Evolutionary conservation across 1,140 invertebrate genomes (phyloP).

Genomic region (Aphelinus certus): DNA sequence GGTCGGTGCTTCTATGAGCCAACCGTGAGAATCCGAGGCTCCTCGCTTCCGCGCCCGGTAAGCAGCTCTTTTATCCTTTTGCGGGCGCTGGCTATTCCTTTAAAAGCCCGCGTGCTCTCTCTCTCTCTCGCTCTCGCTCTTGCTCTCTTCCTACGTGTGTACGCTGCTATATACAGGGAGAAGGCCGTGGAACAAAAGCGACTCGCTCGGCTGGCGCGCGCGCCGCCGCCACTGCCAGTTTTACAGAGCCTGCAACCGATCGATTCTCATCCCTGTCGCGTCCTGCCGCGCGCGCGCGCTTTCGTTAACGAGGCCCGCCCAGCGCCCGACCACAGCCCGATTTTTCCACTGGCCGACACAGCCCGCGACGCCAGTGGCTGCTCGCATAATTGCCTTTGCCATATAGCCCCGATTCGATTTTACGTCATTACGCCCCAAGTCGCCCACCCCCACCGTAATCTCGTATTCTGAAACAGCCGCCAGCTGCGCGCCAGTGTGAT

Average conservation of each 20-base stretch:
- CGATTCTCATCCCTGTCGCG: no score
- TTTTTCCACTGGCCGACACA: constrained; percentile 11
- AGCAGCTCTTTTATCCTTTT: constrained; percentile 14
- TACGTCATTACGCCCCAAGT: constrained; percentile 15
- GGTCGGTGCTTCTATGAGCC: constrained; percentile 27
- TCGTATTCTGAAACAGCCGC: constrained; percentile 8
- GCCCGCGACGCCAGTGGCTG: no score
- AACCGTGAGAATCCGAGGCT: constrained; percentile 43
- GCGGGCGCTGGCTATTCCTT: constrained; percentile 21
- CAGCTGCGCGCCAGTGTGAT: neutral
- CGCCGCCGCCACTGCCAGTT: no score
- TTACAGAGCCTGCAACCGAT: no score
- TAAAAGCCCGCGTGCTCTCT: neutral
- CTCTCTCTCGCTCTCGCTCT: no score
- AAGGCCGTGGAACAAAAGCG: no score
- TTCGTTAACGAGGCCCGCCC: constrained; percentile 7
- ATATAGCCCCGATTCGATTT: constrained; percentile 27
- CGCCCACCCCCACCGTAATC: no score
- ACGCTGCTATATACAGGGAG: no score
- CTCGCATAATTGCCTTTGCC: constrained; percentile 27
- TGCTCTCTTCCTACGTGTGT: no score
- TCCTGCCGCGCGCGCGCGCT: neutral
- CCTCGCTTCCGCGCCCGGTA: constrained; percentile 26
- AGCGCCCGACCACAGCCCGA: constrained; percentile 5
- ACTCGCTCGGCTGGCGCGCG: no score